A percentile compares a stretch with the other conserved stretches of the same genome.
Evolutionary conservation across 1,140 invertebrate genomes (phyloP).

Genomic region (Leptinotarsa lineolata): DNA sequence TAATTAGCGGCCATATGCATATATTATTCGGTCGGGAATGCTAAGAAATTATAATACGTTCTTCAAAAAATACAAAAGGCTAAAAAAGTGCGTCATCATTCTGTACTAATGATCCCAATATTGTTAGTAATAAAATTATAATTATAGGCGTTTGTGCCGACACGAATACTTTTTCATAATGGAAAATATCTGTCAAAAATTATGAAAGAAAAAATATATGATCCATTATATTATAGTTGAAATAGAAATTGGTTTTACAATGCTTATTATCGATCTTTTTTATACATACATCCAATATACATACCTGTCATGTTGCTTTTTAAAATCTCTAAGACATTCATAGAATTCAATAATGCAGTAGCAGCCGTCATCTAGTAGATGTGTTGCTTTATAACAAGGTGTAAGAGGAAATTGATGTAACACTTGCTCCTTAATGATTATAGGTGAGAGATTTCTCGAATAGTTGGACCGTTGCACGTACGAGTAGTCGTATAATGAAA

Average conservation of each 20-base stretch:
- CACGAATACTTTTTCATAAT: slow-evolving; percentile 24
- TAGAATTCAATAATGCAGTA: slow-evolving; percentile 17
- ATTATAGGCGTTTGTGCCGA: slow-evolving; percentile 29
- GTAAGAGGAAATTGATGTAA: neutral
- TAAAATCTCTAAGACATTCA: slow-evolving; percentile 7
- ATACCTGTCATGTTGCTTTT: slow-evolving; percentile 23
- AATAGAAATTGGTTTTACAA: slow-evolving; percentile 29
- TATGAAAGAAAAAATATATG: slow-evolving; percentile 24
- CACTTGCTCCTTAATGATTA: neutral
- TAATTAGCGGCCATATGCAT: slow-evolving; percentile 32
- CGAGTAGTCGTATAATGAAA: too few relatives aligned
- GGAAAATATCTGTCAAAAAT: slow-evolving; percentile 28
- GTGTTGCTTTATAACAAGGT: slow-evolving; percentile 6
- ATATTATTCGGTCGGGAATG: slow-evolving; percentile 19
- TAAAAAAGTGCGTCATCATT: slow-evolving; percentile 29
- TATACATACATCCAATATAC: slow-evolving; percentile 19
- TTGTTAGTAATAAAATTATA: slow-evolving; percentile 32
- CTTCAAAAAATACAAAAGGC: slow-evolving; percentile 30
- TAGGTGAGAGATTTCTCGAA: too few relatives aligned
- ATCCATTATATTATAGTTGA: slow-evolving; percentile 25
- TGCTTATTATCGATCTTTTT: slow-evolving; percentile 27
- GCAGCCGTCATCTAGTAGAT: slow-evolving; percentile 1
- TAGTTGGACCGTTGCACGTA: neutral
- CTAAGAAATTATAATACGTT: slow-evolving; percentile 28
- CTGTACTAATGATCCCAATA: slow-evolving; percentile 28